A percentile compares a stretch with the other conserved stretches of the same genome.
These are phyloP conservation scores for Leucophenga maculata DNA, from an alignment of 2,888 invertebrate species.

Conservation along the genomic window DNA sequence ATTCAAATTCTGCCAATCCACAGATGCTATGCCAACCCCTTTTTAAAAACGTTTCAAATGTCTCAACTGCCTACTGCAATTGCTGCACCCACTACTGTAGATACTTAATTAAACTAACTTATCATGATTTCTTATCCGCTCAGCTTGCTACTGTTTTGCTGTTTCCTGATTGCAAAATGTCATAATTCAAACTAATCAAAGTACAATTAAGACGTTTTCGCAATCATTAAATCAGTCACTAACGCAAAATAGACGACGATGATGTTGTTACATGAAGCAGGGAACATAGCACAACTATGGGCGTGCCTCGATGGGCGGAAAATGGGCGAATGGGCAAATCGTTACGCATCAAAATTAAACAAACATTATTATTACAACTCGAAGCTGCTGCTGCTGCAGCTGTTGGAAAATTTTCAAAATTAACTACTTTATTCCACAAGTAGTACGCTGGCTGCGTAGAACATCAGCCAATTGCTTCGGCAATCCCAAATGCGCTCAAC, in stretches of 20 bases:
- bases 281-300: too few relatives aligned
- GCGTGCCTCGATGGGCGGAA: not conserved
- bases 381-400: conserved; percentile 18
- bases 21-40: not conserved
- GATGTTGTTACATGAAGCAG: too few relatives aligned
- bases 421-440: conserved; percentile 26
- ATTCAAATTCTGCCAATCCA: not conserved
- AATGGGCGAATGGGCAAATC: not conserved
- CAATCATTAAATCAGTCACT: conserved; percentile 36
- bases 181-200: conserved; percentile 44
- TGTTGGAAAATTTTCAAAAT: conserved; percentile 40
- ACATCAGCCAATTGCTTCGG: too few relatives aligned
- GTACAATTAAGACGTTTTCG: conserved; percentile 42
- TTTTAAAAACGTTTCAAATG: too few relatives aligned
- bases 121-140: not conserved
- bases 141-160: not conserved
- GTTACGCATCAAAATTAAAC: conserved; percentile 44
- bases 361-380: conserved; percentile 44
- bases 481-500: not conserved
- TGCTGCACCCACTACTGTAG: not conserved
- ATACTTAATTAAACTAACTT: conserved; percentile 3
- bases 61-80: not conserved
- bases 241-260: conserved; percentile 37
- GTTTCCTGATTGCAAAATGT: conserved; percentile 13
- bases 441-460: too few relatives aligned